phyloP scores from a whole-genome alignment of 2,888 invertebrate species.

The Idaea dimidiata region DNA sequence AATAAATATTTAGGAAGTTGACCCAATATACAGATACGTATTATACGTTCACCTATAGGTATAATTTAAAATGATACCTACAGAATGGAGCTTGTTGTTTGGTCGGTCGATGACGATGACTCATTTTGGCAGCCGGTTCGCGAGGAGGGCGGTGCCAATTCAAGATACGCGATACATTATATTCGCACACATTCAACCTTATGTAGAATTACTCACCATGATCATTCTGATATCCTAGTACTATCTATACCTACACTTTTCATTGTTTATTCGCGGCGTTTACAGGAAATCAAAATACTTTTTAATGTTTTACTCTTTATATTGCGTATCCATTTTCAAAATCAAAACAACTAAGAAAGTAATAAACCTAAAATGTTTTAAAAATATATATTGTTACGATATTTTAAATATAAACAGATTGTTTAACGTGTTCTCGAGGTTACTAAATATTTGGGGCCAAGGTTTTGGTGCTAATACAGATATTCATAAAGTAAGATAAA shows the following conservation, averaged over 20 bases:
- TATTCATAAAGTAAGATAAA: slow-evolving; percentile 61
- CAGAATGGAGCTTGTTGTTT: slow-evolving; percentile 27
- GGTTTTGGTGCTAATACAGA: slow-evolving; percentile 68
- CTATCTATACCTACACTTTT: slow-evolving; percentile 20
- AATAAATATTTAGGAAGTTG: slow-evolving; percentile 28
- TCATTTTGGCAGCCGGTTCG: slow-evolving; percentile 71
- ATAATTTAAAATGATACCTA: slow-evolving; percentile 19
- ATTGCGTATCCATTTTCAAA: not conserved
- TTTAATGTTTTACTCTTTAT: not conserved
- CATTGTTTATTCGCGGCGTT: not conserved
- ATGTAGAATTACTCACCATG: slow-evolving; percentile 12
- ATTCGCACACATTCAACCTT: slow-evolving; percentile 44
- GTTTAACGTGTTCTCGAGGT: slow-evolving; percentile 64
- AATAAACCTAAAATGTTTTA: not conserved
- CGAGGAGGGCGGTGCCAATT: slow-evolving; percentile 69
- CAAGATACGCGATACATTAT: slow-evolving; percentile 42
- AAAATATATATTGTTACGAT: slow-evolving; percentile 56
- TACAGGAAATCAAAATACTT: not conserved
- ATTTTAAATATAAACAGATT: slow-evolving; percentile 67
- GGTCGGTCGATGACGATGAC: slow-evolving; percentile 46
- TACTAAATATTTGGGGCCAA: slow-evolving; percentile 72
- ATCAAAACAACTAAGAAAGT: not conserved
- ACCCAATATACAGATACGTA: slow-evolving; percentile 17
- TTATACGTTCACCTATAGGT: slow-evolving; percentile 16
- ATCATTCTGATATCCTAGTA: slow-evolving; percentile 32